Conservation (phyloP, 2,113 vertebrate species). For the Rhadina sibilatrix region DNA sequence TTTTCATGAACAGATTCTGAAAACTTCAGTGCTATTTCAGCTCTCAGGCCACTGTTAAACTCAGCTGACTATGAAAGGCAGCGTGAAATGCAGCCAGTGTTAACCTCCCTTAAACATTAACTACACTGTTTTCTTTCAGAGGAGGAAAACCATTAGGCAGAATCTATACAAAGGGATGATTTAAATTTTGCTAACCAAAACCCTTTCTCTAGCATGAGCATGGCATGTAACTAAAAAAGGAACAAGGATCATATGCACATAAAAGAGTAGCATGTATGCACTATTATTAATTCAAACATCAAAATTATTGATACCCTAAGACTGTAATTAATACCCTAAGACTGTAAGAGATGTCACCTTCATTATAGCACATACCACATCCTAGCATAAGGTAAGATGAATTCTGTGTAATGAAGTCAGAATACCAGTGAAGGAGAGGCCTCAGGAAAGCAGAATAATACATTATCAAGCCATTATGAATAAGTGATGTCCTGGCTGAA, state of each 20-base stretch:
- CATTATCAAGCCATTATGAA: background rate
- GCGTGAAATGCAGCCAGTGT: accelerated
- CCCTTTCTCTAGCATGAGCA: background rate
- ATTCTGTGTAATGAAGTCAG: background rate
- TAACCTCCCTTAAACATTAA: background rate
- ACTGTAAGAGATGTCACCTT: background rate
- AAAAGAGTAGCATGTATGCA: background rate
- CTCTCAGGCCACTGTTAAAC: background rate
- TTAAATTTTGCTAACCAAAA: background rate
- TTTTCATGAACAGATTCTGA: background rate
- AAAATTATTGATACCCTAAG: background rate
- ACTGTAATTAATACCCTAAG: background rate
- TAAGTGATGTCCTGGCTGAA: background rate
- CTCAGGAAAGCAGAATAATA: background rate
- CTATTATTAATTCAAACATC: background rate
- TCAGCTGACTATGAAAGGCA: background rate
- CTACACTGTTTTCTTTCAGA: background rate
- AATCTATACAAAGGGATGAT: background rate
- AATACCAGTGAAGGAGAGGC: background rate
- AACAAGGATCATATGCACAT: background rate
- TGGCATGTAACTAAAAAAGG: background rate
- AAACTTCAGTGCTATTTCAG: background rate
- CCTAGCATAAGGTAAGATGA: background rate
- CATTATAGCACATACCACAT: background rate
- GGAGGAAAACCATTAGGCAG: background rate